These are phyloP conservation scores for Bimastos eiseni DNA, from an alignment of 2,888 invertebrate species.

Conservation along the genomic window DNA sequence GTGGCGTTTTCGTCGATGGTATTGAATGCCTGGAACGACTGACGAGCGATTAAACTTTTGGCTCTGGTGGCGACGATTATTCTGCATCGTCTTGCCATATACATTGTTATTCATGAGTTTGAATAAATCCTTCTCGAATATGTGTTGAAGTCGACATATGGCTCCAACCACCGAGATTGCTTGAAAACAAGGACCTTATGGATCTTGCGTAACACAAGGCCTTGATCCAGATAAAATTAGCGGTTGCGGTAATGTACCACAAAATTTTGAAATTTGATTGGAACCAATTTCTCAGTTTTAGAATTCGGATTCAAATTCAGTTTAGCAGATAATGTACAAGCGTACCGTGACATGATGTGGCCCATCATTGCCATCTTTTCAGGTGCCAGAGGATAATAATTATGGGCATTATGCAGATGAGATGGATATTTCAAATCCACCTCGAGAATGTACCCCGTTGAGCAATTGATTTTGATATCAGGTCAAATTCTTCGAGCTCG, in stretches of 20 bases:
- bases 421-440: not conserved
- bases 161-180: not conserved
- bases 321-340: too few species aligned
- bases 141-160: not conserved
- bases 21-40: conserved; percentile 36
- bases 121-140: not conserved
- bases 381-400: not conserved
- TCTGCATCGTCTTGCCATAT: conserved; percentile 62
- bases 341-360: not conserved
- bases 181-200: not conserved
- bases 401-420: not conserved
- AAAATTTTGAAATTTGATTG: not conserved
- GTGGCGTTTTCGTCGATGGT: not conserved
- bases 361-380: too few species aligned
- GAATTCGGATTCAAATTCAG: too few species aligned
- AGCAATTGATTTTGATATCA: conserved; percentile 33
- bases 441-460: not conserved
- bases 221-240: too few species aligned
- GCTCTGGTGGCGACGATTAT: conserved; percentile 54
- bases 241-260: not conserved
- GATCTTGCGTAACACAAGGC: not conserved
- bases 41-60: conserved; percentile 35
- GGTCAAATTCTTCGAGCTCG: not conserved
- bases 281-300: not conserved
- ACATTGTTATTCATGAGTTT: too few species aligned